These are phyloP conservation scores for Heliconius ismenius DNA, from an alignment of 2,888 invertebrate species.

Conservation along the genomic window DNA sequence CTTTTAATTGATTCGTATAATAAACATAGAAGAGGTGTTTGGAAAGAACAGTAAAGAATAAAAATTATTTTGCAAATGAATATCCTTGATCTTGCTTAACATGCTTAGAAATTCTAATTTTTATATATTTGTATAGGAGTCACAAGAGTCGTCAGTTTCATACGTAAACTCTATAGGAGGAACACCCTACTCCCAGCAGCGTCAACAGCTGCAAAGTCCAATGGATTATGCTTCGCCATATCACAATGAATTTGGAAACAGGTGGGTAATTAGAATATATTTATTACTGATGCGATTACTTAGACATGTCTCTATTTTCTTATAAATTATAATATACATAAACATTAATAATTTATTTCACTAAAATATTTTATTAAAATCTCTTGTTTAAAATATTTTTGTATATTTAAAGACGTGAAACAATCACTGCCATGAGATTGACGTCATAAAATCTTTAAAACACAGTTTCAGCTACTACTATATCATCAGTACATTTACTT, in stretches of 20 bases:
- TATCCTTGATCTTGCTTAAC: too few relatives aligned
- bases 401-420: too few relatives aligned
- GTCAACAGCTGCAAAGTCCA: constrained; percentile 80
- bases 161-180: constrained; percentile 74
- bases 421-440: too few relatives aligned
- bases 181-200: constrained; percentile 70
- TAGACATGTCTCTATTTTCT: not conserved
- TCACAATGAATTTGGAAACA: constrained; percentile 89
- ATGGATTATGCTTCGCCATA: constrained; percentile 90
- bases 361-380: too few relatives aligned
- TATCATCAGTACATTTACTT: not conserved
- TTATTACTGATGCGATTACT: not conserved
- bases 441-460: not conserved
- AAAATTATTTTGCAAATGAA: too few relatives aligned
- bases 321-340: not conserved
- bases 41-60: too few relatives aligned
- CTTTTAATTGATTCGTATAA: too few relatives aligned
- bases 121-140: constrained; percentile 76
- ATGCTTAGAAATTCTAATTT: too few relatives aligned
- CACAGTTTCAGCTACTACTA: not conserved
- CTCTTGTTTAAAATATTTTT: too few relatives aligned
- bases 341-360: not conserved
- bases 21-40: too few relatives aligned
- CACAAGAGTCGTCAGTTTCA: constrained; percentile 86
- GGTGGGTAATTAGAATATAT: constrained; percentile 71